Base-by-base conservation (phyloP, 2,113 vertebrate species). In the Calyptommatus sinebrachiatus region DNA sequence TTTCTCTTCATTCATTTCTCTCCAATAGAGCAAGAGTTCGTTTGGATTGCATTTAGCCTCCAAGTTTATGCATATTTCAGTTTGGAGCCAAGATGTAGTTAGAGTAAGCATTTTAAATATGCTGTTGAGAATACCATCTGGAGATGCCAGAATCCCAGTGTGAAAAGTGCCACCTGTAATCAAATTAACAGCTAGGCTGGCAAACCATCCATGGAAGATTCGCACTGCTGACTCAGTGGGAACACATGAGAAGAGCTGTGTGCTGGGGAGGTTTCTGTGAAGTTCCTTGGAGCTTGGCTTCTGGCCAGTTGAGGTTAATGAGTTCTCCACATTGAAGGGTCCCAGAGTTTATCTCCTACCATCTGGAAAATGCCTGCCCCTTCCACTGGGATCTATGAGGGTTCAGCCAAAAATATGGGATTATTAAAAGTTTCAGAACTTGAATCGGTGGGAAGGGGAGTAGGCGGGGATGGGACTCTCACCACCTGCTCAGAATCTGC, bases 311-410 rank as follows among this genome's bases (percentile, higher is more conserved):
- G 6, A 73, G 87, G 83, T 81, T 90, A 85, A 90, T 88, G 88
- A 89, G 66, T 77, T 89, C 82, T 83, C 87, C 53, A 79, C 16
- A 0, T 76, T 78, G 82, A 88, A 80, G 35, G 45, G 73, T 71
- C 85, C 82, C 80, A 48, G 77, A 83, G 84, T 89, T 87, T 82
- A 87, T 91, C 82, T 87, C 77, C 77, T 46, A 67, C 91, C 90
- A 90, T 89, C 90, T 91, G 90, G 88, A 90, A 89, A 88, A 84
- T 1, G 84, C 84, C 67, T 50, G 68, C 24, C 9, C 82, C 81
- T 82, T 88, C 90, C 79, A 4, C 35, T 79, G 88, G 88, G 88
- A 86, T 79, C 84, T 73, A 31, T 24, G 75, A 70, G 14, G 85
- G 57, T 77, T 83, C 77, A 77, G 86, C 53, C 77, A 86, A 86